Evolutionary conservation across 2,888 invertebrate genomes (phyloP).

Genomic region (Dicranocentrus wangi): DNA sequence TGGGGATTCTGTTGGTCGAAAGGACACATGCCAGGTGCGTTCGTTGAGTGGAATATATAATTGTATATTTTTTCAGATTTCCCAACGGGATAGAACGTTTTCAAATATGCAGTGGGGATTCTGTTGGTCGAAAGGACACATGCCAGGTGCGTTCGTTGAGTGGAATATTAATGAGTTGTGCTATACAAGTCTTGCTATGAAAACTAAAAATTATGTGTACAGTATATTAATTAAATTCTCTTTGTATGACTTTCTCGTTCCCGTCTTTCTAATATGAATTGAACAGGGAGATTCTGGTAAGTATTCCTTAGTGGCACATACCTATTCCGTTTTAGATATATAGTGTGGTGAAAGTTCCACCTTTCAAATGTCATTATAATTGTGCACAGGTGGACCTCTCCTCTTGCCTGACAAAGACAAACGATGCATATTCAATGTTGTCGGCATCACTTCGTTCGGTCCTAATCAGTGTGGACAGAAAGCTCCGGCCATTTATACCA

Average conservation of each 20-base stretch:
- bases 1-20: conserved; percentile 48
- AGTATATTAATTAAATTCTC: no score
- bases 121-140: conserved; percentile 56
- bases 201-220: no score
- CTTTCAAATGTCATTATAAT: no score
- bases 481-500: conserved; percentile 67
- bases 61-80: no score
- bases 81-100: conserved; percentile 66
- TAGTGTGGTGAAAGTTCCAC: neutral
- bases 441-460: conserved; percentile 66
- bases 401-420: conserved; percentile 42
- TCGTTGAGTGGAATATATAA: neutral
- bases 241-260: no score
- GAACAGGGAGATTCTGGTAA: conserved; percentile 56
- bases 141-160: conserved; percentile 57
- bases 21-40: conserved; percentile 67
- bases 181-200: neutral
- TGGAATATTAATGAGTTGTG: neutral
- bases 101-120: conserved; percentile 69
- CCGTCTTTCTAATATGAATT: no score
- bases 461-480: conserved; percentile 62
- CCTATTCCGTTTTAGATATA: neutral
- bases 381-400: conserved; percentile 52
- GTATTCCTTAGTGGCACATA: neutral
- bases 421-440: conserved; percentile 48